Percentiles rank a stretch among this genome's conserved stretches.
phyloP scores from a whole-genome alignment of 1,140 invertebrate species.

The Drosophila pallidifrons region DNA sequence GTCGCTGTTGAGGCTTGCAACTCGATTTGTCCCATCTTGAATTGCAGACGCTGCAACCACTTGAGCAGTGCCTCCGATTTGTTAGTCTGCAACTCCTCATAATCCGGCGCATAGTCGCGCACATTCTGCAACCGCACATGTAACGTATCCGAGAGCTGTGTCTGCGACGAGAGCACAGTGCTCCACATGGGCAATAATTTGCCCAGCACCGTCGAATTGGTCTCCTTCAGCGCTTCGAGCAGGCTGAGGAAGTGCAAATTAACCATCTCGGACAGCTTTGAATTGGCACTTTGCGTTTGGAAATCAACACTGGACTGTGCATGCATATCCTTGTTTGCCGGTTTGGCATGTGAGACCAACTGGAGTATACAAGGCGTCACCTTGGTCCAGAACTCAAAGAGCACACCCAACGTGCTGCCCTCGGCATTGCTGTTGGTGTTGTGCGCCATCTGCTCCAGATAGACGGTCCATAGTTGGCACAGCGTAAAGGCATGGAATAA shows the following conservation, averaged over 20 bases:
- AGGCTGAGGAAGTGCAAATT: constrained; percentile 98
- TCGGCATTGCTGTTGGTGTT: constrained; percentile 89
- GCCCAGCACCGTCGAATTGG: constrained; percentile 95
- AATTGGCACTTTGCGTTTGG: constrained; percentile 73
- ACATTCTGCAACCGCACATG: constrained; percentile 95
- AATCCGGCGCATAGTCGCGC: constrained; percentile 90
- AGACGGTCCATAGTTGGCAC: constrained; percentile 98
- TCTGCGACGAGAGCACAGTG: constrained; percentile 95
- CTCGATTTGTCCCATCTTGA: constrained; percentile 99
- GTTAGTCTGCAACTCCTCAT: constrained; percentile 76
- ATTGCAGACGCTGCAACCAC: constrained; percentile 97
- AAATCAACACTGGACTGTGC: constrained; percentile 57
- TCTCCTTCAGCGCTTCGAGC: constrained; percentile 97
- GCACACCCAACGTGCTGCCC: constrained; percentile 91
- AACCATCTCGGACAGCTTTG: constrained; percentile 96
- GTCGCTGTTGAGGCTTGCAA: constrained; percentile 94
- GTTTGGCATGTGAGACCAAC: constrained; percentile 96
- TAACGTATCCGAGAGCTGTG: constrained; percentile 94
- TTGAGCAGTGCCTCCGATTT: constrained; percentile 87
- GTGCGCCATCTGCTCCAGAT: constrained; percentile 95
- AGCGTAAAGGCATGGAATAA: constrained; percentile 93
- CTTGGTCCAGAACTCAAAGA: constrained; percentile 99
- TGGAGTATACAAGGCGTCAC: constrained; percentile 98
- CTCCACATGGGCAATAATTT: constrained; percentile 95
- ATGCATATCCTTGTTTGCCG: constrained; percentile 85